Evolutionary conservation across 2,113 vertebrate species (phyloP).

Genomic region (Thalassoma bifasciatum): DNA sequence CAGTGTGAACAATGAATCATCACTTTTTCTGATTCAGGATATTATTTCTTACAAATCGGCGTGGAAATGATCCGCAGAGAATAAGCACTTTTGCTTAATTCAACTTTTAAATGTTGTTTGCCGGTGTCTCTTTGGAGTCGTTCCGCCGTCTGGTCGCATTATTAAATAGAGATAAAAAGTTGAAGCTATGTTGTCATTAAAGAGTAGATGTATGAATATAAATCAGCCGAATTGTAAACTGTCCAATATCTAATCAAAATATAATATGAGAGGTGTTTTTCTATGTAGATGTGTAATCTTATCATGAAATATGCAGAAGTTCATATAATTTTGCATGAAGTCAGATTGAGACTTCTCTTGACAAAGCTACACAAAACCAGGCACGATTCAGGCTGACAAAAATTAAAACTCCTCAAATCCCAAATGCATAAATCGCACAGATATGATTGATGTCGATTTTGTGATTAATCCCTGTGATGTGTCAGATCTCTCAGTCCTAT

Average conservation of each 20-base stretch:
- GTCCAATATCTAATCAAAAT: rapidly evolving
- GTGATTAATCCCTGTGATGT: not conserved
- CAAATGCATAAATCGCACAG: rapidly evolving
- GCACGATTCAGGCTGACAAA: not conserved
- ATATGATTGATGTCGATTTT: rapidly evolving
- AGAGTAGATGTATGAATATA: rapidly evolving
- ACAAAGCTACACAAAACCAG: constrained; percentile 34
- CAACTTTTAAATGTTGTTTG: constrained; percentile 18
- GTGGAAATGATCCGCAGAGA: rapidly evolving
- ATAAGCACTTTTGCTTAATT: rapidly evolving
- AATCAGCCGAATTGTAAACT: constrained; percentile 7
- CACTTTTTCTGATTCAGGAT: not conserved
- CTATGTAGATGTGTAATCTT: rapidly evolving
- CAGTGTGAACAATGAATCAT: not conserved
- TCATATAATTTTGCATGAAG: not conserved
- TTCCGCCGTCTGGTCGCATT: no score
- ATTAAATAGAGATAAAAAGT: not conserved
- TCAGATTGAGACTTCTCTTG: constrained; percentile 13
- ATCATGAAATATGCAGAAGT: not conserved
- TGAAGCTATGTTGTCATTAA: not conserved
- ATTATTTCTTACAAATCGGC: constrained; percentile 16
- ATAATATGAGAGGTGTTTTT: rapidly evolving
- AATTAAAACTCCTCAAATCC: rapidly evolving
- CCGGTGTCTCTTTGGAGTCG: not conserved
- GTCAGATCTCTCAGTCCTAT: not conserved